A percentile compares a stretch with the other conserved stretches of the same genome.
Evolutionary conservation across 2,888 invertebrate genomes (phyloP).

Genomic region (Synergus itoensis): DNA sequence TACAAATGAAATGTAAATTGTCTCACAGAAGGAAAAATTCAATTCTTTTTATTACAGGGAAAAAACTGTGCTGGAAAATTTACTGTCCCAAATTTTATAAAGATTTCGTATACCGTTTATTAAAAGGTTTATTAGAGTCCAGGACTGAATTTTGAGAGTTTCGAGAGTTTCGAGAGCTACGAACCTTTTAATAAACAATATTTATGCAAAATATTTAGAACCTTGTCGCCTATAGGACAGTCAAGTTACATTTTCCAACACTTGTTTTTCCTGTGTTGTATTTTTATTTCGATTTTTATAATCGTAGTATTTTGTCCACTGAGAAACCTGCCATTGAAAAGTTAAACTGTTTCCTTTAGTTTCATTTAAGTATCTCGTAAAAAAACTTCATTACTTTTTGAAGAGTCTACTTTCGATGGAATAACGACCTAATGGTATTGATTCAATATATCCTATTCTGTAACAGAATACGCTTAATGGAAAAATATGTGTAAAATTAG

Average conservation of each 20-base stretch:
- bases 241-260: too few relatives aligned
- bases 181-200: too few relatives aligned
- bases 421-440: background rate
- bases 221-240: too few relatives aligned
- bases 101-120: too few relatives aligned
- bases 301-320: background rate
- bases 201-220: too few relatives aligned
- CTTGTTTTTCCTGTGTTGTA: too few relatives aligned
- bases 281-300: background rate
- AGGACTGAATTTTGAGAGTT: too few relatives aligned
- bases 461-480: background rate
- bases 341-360: background rate
- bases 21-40: background rate
- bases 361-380: background rate
- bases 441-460: background rate
- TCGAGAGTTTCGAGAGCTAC: too few relatives aligned
- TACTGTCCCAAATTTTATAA: too few relatives aligned
- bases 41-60: background rate
- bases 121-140: too few relatives aligned
- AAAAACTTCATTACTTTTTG: background rate
- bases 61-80: background rate
- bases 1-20: background rate
- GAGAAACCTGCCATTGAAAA: background rate
- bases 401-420: background rate
- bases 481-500: background rate